A percentile compares a stretch with the other conserved stretches of the same genome.
Conservation (phyloP, 2,113 vertebrate species). For the Mobula birostris region DNA sequence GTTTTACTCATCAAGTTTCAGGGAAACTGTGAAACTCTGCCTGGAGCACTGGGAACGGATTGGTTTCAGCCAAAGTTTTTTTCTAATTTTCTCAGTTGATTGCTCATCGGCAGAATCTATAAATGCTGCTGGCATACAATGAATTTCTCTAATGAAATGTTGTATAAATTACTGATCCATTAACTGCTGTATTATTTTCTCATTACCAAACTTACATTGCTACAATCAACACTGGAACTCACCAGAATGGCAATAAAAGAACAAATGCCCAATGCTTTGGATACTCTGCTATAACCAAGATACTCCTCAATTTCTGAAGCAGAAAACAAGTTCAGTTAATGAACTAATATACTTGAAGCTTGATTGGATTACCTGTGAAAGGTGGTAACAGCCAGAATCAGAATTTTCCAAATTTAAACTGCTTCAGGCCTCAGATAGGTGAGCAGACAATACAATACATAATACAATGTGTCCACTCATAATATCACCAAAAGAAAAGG, state of each 20-base stretch:
- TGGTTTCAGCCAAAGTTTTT: constrained; percentile 30
- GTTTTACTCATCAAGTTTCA: background rate
- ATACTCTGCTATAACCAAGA: background rate
- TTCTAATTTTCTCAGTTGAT: constrained; percentile 35
- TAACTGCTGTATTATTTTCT: constrained; percentile 33
- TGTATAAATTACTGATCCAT: constrained; percentile 35
- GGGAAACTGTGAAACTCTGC: constrained; percentile 7
- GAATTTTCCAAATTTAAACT: background rate
- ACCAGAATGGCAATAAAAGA: background rate
- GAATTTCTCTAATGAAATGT: constrained; percentile 26
- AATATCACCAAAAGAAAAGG: background rate
- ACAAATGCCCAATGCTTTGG: background rate
- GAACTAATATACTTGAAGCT: background rate
- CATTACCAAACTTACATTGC: background rate
- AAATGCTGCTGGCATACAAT: constrained; percentile 36
- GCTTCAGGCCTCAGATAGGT: background rate
- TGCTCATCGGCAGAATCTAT: constrained; percentile 31
- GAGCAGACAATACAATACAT: background rate
- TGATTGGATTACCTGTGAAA: background rate
- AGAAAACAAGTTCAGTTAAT: background rate
- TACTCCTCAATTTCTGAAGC: background rate
- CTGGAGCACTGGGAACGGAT: constrained; percentile 18
- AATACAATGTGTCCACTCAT: background rate
- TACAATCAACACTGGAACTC: constrained; percentile 19
- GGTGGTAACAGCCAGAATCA: background rate